Percentiles rank a stretch among this genome's conserved stretches.
Conservation (phyloP, 2,797 vertebrate species). For the Xiphophorus birchmanni region DNA sequence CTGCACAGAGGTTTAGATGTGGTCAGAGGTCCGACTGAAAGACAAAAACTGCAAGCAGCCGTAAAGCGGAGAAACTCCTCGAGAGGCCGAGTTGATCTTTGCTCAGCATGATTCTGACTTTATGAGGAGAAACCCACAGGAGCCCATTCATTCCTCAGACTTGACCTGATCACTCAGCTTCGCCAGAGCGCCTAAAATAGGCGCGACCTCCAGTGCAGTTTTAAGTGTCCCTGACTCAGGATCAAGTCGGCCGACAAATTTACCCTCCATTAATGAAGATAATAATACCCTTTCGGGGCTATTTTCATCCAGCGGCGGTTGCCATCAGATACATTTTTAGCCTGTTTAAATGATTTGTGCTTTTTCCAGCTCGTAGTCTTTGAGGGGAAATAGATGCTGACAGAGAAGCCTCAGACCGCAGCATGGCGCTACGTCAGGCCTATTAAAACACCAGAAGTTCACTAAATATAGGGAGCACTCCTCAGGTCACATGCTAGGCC, state of each 20-base stretch:
- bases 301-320: constrained; percentile 80
- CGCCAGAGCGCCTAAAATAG: constrained; percentile 57
- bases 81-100: constrained; percentile 32
- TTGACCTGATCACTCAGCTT: constrained; percentile 39
- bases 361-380: constrained; percentile 77
- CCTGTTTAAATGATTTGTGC: constrained; percentile 77
- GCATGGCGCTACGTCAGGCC: constrained; percentile 79
- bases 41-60: neutral
- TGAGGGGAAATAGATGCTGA: constrained; percentile 77
- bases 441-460: constrained; percentile 77
- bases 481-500: constrained; percentile 57
- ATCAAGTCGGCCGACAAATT: constrained; percentile 77
- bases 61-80: neutral
- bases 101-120: constrained; percentile 51
- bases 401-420: constrained; percentile 81
- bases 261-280: constrained; percentile 84
- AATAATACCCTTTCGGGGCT: constrained; percentile 81
- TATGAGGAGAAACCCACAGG: constrained; percentile 52
- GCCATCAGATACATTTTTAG: constrained; percentile 83
- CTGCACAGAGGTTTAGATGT: neutral
- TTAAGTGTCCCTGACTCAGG: constrained; percentile 71
- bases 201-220: constrained; percentile 65
- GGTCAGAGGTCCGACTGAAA: neutral
- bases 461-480: constrained; percentile 78
- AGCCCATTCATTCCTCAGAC: constrained; percentile 52